A percentile compares a stretch with the other conserved stretches of the same genome.
Conservation (phyloP, 2,888 invertebrate genomes). For the Galerucella pusilla region DNA sequence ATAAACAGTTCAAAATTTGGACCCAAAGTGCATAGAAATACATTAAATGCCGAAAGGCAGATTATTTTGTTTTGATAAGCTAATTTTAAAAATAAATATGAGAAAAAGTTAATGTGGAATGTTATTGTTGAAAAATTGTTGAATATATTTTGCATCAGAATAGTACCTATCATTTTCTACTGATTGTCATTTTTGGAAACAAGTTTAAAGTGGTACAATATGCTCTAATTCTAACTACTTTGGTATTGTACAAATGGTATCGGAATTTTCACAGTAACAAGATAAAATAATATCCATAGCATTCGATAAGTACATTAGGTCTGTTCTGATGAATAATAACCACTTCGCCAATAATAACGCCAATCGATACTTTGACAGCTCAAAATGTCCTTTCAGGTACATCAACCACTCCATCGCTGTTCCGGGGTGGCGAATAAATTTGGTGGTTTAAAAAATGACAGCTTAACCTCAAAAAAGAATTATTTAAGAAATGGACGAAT, state of each 20-base stretch:
- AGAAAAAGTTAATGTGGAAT: constrained; percentile 12
- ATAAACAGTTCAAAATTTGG: constrained; percentile 1
- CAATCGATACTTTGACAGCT: no score
- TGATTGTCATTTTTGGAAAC: constrained; percentile 44
- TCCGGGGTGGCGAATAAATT: no score
- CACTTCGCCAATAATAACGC: no score
- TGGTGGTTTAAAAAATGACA: no score
- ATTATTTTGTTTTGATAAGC: background rate
- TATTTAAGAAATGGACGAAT: no score
- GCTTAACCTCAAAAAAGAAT: no score
- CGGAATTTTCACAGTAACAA: constrained; percentile 4
- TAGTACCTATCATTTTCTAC: constrained; percentile 31
- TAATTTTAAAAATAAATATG: constrained; percentile 9
- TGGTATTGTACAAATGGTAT: constrained; percentile 21
- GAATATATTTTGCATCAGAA: constrained; percentile 10
- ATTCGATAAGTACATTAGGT: constrained; percentile 9
- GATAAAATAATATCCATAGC: background rate
- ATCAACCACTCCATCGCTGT: no score
- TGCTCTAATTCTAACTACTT: constrained; percentile 41
- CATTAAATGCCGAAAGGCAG: background rate
- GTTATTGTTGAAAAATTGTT: constrained; percentile 14
- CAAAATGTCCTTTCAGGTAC: no score
- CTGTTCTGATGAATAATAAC: background rate
- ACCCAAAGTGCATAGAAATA: constrained; percentile 8
- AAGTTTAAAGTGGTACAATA: constrained; percentile 45